These are phyloP conservation scores for Quiscalus mexicanus DNA, from an alignment of 2,113 vertebrate genomes.

Conservation along the genomic window DNA sequence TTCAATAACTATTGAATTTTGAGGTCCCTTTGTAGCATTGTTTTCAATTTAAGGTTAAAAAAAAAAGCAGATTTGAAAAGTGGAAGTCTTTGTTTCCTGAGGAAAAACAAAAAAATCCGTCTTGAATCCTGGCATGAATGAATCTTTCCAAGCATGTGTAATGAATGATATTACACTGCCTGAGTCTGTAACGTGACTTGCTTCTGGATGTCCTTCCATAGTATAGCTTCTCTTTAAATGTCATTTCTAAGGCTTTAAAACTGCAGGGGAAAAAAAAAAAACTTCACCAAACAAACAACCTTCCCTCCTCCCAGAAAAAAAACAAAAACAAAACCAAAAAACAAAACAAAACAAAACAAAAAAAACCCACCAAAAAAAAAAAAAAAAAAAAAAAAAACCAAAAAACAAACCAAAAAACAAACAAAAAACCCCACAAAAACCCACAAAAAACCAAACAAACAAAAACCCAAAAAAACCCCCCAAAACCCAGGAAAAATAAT, in stretches of 20 bases:
- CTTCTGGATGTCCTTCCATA: not conserved
- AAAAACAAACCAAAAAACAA: too few species aligned
- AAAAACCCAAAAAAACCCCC: not conserved
- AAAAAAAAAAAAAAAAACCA: not conserved
- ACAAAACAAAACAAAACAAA: too few species aligned
- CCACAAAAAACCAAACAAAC: too few species aligned
- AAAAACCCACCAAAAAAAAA: too few species aligned
- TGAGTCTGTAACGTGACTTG: not conserved
- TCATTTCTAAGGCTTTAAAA: slow-evolving; percentile 1
- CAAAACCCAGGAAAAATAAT: accelerated
- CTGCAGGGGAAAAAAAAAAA: not conserved
- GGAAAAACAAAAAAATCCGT: not conserved
- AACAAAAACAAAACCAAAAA: too few species aligned
- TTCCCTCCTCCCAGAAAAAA: too few species aligned
- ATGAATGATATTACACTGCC: slow-evolving; percentile 1
- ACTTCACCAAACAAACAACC: not conserved
- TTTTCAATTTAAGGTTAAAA: not conserved
- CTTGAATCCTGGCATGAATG: slow-evolving; percentile 11
- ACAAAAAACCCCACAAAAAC: too few species aligned
- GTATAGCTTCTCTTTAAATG: not conserved
- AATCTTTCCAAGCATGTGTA: slow-evolving; percentile 21
- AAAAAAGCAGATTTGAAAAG: not conserved
- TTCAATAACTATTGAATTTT: not conserved
- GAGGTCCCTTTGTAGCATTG: not conserved
- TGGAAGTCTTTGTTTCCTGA: not conserved